A percentile compares a stretch with the other conserved stretches of the same genome.
Conservation (phyloP, 92 coral and sea anemone genomes). For the Siderastrea radians region DNA sequence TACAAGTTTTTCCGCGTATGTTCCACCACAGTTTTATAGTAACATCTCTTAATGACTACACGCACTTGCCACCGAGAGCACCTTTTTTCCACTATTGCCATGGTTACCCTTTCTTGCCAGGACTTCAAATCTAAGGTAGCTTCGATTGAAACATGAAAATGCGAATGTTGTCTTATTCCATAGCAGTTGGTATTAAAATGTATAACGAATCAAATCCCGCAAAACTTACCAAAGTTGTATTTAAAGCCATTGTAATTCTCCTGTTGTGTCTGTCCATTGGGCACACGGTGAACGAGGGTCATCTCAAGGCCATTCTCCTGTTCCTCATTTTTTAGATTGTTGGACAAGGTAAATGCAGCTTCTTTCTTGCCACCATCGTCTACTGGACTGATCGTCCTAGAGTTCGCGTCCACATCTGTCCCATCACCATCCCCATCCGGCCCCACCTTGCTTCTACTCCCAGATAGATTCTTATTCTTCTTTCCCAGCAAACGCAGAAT, state of each 20-base stretch:
- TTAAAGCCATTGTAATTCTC: conserved; percentile 58
- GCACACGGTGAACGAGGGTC: conserved; percentile 35
- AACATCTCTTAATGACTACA: no score
- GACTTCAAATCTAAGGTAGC: no score
- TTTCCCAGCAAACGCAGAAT: conserved; percentile 67
- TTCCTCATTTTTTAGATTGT: conserved; percentile 67
- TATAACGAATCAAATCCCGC: not conserved
- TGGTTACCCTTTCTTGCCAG: no score
- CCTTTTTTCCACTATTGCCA: no score
- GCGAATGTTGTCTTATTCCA: not conserved
- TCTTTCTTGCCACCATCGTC: conserved; percentile 79
- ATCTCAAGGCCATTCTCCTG: conserved; percentile 68
- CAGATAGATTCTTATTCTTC: conserved; percentile 69
- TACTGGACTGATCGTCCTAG: conserved; percentile 74
- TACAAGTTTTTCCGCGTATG: not conserved
- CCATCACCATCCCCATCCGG: conserved; percentile 86
- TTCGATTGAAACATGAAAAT: no score
- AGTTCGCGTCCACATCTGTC: conserved; percentile 67
- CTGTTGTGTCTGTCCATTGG: conserved; percentile 52
- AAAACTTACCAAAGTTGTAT: conserved; percentile 47
- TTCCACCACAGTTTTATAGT: not conserved
- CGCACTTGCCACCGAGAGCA: no score
- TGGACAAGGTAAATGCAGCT: conserved; percentile 74
- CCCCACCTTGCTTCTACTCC: conserved; percentile 90
- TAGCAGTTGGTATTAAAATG: not conserved